Base-by-base conservation (phyloP, 2,888 invertebrate genomes). In the Mythimna lalbum region DNA sequence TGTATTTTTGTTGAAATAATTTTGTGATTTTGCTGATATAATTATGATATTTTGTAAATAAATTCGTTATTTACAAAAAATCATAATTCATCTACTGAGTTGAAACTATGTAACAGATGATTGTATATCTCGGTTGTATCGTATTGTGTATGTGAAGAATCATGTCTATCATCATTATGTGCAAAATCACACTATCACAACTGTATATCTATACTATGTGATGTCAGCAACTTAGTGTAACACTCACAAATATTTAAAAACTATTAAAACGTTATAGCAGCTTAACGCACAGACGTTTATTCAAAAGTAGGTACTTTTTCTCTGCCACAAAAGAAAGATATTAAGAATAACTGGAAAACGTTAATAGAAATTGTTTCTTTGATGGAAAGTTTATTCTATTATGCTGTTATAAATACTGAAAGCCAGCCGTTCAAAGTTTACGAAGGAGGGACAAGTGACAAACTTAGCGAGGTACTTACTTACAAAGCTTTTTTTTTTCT, bases 341-440 rank as follows among this genome's bases (percentile, higher is more conserved):
- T 59, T 36, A 52, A 47, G 12, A 55, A 43, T 33, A 60, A 60
- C 63, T 52, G 17, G 27, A n/a, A 43, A 67, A 68, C 49, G 62
- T 55, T 43, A 65, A 68, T 62, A 68, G 23, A 68, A 64, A 68
- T 65, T 63, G 47, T 60, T 72, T 71, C 33, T 65, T 68, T 36
- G 64, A 73, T 59, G 64, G 4, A 59, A 73, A 73, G 39, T 65
- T 73, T 63, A 64, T 50, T 68, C 53, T 36, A 59, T 57, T 53
- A 57, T 53, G 19, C 17, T 61, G 79, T 50, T 64, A 56, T 63
- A 59, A 62, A 72, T 19, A 52, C 31, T 53, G 61, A n/a, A 21
- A 53, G 31, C 27, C 39, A 55, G 31, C 60, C 33, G 43, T 17
- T 23, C n/a, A 6, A 62, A 55, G 50, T 62, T 72, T 36, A n/a